A percentile compares a stretch with the other conserved stretches of the same genome.
These are phyloP conservation scores for Vesta saturnalis DNA, from an alignment of 2,888 invertebrate species.

Conservation along the genomic window DNA sequence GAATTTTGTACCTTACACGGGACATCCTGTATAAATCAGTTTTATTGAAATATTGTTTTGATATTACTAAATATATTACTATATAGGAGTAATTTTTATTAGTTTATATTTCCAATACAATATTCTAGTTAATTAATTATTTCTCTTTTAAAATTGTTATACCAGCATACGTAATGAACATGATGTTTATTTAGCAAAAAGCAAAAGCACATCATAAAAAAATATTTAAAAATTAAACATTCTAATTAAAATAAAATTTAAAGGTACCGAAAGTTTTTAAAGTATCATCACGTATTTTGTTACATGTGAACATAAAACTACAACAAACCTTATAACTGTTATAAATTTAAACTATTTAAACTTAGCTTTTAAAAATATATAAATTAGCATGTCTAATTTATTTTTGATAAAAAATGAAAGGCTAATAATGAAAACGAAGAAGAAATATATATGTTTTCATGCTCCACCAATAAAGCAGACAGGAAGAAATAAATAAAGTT, in stretches of 20 bases:
- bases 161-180: too few species aligned
- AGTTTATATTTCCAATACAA: too few species aligned
- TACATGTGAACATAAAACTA: background rate
- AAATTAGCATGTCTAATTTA: conserved; percentile 25
- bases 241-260: background rate
- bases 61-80: too few species aligned
- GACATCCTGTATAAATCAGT: too few species aligned
- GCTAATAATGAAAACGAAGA: conserved; percentile 36
- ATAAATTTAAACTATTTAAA: conserved; percentile 10
- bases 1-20: too few species aligned
- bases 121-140: too few species aligned
- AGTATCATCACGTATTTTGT: conserved; percentile 1
- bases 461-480: conserved; percentile 48
- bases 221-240: too few species aligned
- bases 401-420: conserved; percentile 29
- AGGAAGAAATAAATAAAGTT: conserved; percentile 55
- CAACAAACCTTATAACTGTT: background rate
- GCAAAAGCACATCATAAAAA: too few species aligned
- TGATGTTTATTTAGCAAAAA: too few species aligned
- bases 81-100: too few species aligned
- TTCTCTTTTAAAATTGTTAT: too few species aligned
- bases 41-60: too few species aligned
- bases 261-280: background rate
- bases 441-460: conserved; percentile 44
- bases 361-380: conserved; percentile 23